Conservation (phyloP, 1,140 invertebrate genomes). For the Eufriesea mexicana region DNA sequence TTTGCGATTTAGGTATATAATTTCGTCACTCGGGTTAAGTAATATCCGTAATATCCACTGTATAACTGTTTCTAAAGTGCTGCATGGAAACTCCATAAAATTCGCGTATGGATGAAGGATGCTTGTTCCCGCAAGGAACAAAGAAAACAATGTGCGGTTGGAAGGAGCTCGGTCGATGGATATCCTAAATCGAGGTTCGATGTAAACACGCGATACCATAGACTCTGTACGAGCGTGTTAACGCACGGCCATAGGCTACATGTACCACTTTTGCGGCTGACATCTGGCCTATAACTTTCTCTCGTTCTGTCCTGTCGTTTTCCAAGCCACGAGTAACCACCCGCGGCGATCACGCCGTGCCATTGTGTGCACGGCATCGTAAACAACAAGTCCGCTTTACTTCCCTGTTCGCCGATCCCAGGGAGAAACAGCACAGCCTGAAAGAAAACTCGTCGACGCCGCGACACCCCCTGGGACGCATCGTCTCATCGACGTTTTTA, state of each 20-base stretch:
- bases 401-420: neutral
- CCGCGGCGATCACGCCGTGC: conserved; percentile 28
- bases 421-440: too few species aligned
- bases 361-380: conserved; percentile 15
- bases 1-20: too few species aligned
- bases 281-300: conserved; percentile 19
- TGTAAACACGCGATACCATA: neutral
- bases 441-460: conserved; percentile 13
- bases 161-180: neutral
- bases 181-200: conserved; percentile 16
- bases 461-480: neutral
- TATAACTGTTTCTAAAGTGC: too few species aligned
- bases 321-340: conserved; percentile 23
- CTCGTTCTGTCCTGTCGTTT: neutral
- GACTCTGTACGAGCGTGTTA: neutral
- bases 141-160: neutral
- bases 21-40: too few species aligned
- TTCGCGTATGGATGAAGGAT: too few species aligned
- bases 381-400: conserved; percentile 41
- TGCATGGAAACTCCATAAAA: too few species aligned
- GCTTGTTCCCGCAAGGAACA: neutral
- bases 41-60: too few species aligned
- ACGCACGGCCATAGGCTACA: neutral
- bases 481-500: conserved; percentile 29
- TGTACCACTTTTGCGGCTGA: neutral